These are phyloP conservation scores for Stichodactyla helianthus DNA, from an alignment of 64 coral and sea anemone genomes.

Conservation along the genomic window DNA sequence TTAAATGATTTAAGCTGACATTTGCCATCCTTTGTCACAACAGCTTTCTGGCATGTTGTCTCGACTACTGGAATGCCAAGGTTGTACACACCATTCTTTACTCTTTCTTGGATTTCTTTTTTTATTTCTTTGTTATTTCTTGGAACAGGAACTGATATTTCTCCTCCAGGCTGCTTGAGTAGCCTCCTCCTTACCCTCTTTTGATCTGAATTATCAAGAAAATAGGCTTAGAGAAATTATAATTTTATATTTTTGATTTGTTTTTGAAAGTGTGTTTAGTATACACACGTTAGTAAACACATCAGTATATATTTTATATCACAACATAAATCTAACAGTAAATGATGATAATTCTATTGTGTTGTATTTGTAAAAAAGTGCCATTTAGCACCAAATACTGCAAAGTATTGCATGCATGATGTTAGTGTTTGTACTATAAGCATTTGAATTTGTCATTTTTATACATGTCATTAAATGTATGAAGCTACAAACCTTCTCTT, in stretches of 20 bases:
- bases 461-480: too few species aligned
- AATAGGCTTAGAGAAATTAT: neutral
- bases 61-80: neutral
- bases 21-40: constrained; percentile 18
- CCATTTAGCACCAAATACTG: too few species aligned
- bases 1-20: neutral
- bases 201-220: neutral
- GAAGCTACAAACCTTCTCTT: neutral
- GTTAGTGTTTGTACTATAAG: too few species aligned
- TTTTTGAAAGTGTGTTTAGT: neutral
- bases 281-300: too few species aligned
- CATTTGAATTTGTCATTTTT: too few species aligned
- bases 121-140: constrained; percentile 20
- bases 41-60: constrained; percentile 9
- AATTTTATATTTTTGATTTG: neutral
- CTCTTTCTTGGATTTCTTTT: neutral
- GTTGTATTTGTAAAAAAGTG: too few species aligned
- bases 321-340: too few species aligned
- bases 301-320: too few species aligned
- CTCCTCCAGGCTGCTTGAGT: constrained; percentile 25
- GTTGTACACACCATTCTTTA: constrained; percentile 18
- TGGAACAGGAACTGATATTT: constrained; percentile 17
- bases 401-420: too few species aligned
- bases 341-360: too few species aligned
- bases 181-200: neutral